Conservation (phyloP, 2,888 invertebrate genomes). For the Adelognathus sp. region DNA sequence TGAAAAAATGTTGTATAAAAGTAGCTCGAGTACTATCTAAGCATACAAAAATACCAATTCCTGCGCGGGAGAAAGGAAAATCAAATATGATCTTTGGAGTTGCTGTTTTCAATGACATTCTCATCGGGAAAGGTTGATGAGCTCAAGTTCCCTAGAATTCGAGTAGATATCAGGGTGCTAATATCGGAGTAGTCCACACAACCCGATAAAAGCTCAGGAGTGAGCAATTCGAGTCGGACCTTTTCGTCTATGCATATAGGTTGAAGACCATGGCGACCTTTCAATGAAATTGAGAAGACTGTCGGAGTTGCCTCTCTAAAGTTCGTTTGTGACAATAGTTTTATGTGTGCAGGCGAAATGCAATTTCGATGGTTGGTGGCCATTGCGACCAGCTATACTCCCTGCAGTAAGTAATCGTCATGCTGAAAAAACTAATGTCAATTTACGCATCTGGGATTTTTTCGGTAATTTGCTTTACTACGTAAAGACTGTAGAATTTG, state of each 20-base stretch:
- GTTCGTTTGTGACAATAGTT: conserved; percentile 74
- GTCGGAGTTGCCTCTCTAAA: conserved; percentile 25
- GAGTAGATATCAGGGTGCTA: background rate
- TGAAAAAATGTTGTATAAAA: background rate
- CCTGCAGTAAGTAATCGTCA: conserved; percentile 80
- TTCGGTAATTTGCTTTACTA: conserved; percentile 37
- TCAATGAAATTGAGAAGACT: conserved; percentile 2
- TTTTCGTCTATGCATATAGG: background rate
- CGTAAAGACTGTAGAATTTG: background rate
- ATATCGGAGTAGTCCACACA: background rate
- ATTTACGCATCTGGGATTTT: conserved; percentile 39
- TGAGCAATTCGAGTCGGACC: background rate
- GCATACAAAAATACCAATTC: background rate
- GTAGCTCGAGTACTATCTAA: background rate
- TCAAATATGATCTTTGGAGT: background rate
- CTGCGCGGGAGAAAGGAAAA: background rate
- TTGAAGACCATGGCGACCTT: background rate
- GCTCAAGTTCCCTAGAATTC: background rate
- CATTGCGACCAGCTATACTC: conserved; percentile 81
- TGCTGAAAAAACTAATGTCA: conserved; percentile 20
- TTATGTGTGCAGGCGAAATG: conserved; percentile 81
- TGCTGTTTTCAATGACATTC: background rate
- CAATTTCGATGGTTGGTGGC: conserved; percentile 80
- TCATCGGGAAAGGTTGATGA: background rate
- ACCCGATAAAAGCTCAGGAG: background rate